Base-by-base conservation (phyloP, 2,113 vertebrate genomes). In the Gobio gobio region DNA sequence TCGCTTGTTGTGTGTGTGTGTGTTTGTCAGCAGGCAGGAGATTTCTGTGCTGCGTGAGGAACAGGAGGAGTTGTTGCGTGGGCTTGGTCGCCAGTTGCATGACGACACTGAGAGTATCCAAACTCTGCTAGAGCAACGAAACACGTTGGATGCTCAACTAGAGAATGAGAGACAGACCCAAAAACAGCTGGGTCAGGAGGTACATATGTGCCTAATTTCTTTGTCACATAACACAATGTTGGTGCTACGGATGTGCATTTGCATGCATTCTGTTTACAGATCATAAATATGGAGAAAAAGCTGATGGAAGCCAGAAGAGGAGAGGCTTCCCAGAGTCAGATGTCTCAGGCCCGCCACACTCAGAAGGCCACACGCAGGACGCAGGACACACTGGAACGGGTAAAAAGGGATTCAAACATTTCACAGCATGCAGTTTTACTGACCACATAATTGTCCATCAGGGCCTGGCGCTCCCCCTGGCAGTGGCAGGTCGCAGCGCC, bases 371-470 rank as follows among this genome's bases (percentile, higher is more conserved):
- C 94, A 51, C 91, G 82, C 59, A 92, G 81, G 96, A 97, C 29
- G 29, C 29, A 29, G 87, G 91, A 95, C 92, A 95, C 96, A 86
- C 63, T 97, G 85, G 90, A 97, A 89, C 92, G 93, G 92, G 97
- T 97, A 87, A 94, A 94, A 76, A 58, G 5, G 12, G 13, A 29
- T 9, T 9, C n/a, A 49, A 9, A 22, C 54, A 20, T 51, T 68
- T 68, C 14, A 68, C 64, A 68, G 54, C 54, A 56, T 56, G 54
- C 54, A 56, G 18, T 56, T 56, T 56, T 2, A 54, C 51, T 54
- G 51, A 54, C 51, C 51, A 54, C 51, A 54, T 16, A 54, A 54
- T 18, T 54, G 6, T n/a, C n/a, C n/a, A n/a, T n/a, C n/a, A n/a
- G n/a, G n/a, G n/a, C n/a, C n/a, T n/a, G n/a, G n/a, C n/a, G n/a